Percentiles rank a stretch among this genome's conserved stretches.
Conservation (phyloP, 2,797 vertebrate genomes). For the Protosalanx chinensis region DNA sequence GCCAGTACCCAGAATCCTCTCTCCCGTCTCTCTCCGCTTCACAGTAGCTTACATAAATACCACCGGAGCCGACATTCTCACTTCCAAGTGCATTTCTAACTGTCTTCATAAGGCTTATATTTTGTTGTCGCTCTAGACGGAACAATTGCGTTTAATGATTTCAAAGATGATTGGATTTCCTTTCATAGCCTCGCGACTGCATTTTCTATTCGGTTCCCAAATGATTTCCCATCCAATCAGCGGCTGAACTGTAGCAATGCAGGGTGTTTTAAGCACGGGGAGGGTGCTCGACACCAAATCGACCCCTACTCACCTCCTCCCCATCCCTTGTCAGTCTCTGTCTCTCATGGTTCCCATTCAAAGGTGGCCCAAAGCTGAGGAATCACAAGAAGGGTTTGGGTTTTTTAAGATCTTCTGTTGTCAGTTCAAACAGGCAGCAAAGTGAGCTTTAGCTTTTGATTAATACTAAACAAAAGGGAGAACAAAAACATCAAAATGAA, state of each 20-base stretch:
- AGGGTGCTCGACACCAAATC: neutral
- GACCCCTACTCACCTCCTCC: neutral
- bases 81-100: neutral
- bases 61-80: neutral
- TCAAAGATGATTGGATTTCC: constrained; percentile 6
- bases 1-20: neutral
- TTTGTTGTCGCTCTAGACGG: neutral
- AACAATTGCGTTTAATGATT: constrained; percentile 4
- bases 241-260: neutral
- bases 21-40: neutral
- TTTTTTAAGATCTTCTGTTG: neutral
- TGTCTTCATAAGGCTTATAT: neutral
- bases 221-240: neutral
- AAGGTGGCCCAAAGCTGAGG: neutral
- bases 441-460: neutral
- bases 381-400: neutral
- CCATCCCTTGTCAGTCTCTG: neutral
- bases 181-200: neutral
- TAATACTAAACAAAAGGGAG: neutral
- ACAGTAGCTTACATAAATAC: neutral
- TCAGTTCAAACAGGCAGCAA: neutral
- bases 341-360: neutral
- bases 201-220: neutral
- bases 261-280: neutral
- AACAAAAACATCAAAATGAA: neutral